Percentiles rank a stretch among this genome's conserved stretches.
These are phyloP conservation scores for Rhodeus uyekii DNA, from an alignment of 2,797 vertebrate genomes.

Conservation along the genomic window DNA sequence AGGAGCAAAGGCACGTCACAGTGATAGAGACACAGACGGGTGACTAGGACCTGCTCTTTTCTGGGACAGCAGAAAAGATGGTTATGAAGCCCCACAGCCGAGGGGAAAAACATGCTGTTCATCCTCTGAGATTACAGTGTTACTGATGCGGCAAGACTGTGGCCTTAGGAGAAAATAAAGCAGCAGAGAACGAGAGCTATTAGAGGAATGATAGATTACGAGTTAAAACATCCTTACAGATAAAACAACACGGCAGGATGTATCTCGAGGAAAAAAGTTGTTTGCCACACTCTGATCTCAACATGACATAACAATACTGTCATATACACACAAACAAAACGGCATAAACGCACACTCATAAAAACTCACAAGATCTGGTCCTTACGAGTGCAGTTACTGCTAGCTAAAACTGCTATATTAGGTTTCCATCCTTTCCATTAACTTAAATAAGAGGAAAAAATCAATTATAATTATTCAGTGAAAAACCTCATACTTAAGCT, in stretches of 20 bases:
- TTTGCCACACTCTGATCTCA: not conserved
- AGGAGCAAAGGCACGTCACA: not conserved
- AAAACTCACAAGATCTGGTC: not conserved
- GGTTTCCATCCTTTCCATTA: no score
- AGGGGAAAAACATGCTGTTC: constrained; percentile 13
- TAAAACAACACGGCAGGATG: not conserved
- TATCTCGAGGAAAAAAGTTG: not conserved
- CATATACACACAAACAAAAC: not conserved
- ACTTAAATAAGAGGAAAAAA: not conserved
- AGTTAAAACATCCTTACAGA: constrained; percentile 7
- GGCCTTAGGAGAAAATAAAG: constrained; percentile 14
- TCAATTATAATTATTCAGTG: not conserved
- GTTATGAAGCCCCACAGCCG: not conserved
- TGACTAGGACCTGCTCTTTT: constrained; percentile 14
- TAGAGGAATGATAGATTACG: constrained; percentile 17
- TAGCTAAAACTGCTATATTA: no score
- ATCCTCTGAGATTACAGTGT: constrained; percentile 6
- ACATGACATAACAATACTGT: not conserved
- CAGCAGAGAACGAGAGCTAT: not conserved
- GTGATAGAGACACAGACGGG: not conserved
- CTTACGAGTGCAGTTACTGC: not conserved
- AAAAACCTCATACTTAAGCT: not conserved
- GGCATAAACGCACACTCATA: not conserved
- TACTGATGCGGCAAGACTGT: constrained; percentile 17
- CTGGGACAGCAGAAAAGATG: not conserved